A percentile compares a stretch with the other conserved stretches of the same genome.
These are phyloP conservation scores for Muscicapa striata DNA, from an alignment of 2,797 vertebrate species.

Conservation along the genomic window DNA sequence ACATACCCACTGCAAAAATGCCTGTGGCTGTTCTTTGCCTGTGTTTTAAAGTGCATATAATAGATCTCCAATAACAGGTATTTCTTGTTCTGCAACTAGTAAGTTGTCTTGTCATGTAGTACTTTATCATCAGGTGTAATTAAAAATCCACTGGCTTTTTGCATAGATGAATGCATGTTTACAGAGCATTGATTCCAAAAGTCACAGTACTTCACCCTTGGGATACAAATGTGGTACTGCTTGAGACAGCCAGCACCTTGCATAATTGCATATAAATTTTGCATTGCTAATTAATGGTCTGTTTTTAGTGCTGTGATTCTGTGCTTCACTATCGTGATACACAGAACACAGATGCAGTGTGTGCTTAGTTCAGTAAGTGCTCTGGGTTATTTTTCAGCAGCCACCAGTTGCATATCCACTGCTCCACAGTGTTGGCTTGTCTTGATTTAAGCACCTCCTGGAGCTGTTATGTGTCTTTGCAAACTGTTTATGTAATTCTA, in stretches of 20 bases:
- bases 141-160: not conserved
- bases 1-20: constrained; percentile 44
- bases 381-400: not conserved
- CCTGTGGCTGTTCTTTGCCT: not conserved
- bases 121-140: not conserved
- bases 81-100: constrained; percentile 25
- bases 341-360: not conserved
- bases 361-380: not conserved
- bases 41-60: not conserved
- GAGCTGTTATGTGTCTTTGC: not conserved
- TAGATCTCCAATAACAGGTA: constrained; percentile 10
- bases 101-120: constrained; percentile 19
- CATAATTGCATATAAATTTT: not conserved
- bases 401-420: not conserved
- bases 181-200: not conserved
- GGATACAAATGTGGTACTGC: not conserved
- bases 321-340: not conserved
- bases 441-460: not conserved
- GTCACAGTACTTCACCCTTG: not conserved
- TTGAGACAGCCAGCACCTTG: not conserved
- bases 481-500: not conserved
- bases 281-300: not conserved
- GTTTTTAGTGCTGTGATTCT: not conserved
- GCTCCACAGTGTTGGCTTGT: not conserved
- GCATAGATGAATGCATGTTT: not conserved